Percentiles rank a stretch among this genome's conserved stretches.
Evolutionary conservation across 1,140 invertebrate genomes (phyloP).

Genomic region (Cataglyphis hispanica): DNA sequence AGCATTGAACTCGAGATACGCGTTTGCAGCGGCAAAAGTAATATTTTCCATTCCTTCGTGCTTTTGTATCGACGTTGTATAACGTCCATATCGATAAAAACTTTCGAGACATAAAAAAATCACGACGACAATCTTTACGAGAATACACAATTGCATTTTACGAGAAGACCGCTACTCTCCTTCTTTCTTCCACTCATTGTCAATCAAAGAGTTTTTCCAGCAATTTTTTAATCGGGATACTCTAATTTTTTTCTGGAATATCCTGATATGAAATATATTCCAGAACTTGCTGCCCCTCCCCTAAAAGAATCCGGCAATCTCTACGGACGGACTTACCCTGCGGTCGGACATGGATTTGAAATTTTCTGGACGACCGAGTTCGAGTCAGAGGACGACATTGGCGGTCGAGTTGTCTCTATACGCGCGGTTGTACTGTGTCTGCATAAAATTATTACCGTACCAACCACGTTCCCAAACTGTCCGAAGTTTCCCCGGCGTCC

Average conservation of each 20-base stretch:
- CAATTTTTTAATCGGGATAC: conserved; percentile 20
- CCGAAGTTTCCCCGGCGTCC: conserved; percentile 34
- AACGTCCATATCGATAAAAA: conserved; percentile 19
- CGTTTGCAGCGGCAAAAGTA: neutral
- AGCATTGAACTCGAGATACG: neutral
- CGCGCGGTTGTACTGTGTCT: conserved; percentile 45
- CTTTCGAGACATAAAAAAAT: conserved; percentile 42
- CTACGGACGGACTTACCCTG: neutral
- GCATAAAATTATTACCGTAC: conserved; percentile 66
- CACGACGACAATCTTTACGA: neutral
- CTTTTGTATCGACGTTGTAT: neutral
- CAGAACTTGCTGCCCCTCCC: neutral
- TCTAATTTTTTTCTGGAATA: neutral
- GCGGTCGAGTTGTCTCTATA: neutral
- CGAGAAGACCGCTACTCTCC: neutral
- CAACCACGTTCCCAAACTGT: conserved; percentile 25
- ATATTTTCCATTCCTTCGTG: neutral
- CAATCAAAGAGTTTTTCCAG: neutral
- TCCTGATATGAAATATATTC: neutral
- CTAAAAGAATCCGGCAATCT: too few relatives aligned
- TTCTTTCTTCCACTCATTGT: too few relatives aligned
- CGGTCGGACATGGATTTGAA: conserved; percentile 29
- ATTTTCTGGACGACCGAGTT: conserved; percentile 46
- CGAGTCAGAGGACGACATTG: conserved; percentile 3
- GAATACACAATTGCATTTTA: too few relatives aligned